These are phyloP conservation scores for Phylloscopus whistleri DNA, from an alignment of 2,113 vertebrate genomes.

Conservation along the genomic window DNA sequence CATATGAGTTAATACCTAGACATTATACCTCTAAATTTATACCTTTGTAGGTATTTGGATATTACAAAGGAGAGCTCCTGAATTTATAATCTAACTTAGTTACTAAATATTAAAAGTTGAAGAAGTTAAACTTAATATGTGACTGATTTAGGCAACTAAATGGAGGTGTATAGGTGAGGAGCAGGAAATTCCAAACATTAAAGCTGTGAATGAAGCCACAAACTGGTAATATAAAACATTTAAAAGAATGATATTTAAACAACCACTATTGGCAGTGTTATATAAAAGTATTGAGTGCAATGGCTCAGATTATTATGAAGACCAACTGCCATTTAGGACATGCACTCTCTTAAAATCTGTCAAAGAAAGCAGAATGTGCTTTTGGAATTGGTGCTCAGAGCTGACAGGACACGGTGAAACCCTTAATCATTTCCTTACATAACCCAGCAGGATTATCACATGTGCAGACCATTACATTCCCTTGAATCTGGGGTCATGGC, in stretches of 20 bases:
- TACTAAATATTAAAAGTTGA: not conserved
- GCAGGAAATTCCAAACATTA: not conserved
- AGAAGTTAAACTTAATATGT: not conserved
- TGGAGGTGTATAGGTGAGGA: not conserved
- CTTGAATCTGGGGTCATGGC: not conserved
- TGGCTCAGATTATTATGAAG: not conserved
- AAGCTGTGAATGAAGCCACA: not conserved
- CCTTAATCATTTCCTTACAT: conserved; percentile 10
- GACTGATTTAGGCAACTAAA: too few relatives aligned
- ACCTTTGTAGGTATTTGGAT: not conserved
- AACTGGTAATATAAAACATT: not conserved
- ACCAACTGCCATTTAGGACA: not conserved
- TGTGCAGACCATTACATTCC: not conserved
- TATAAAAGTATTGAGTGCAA: not conserved
- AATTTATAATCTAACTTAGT: not conserved
- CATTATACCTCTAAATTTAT: not conserved
- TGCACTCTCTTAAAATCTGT: not conserved
- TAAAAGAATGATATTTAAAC: not conserved
- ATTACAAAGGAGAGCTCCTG: not conserved
- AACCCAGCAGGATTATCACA: not conserved
- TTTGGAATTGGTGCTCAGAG: not conserved
- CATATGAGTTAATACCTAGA: not conserved
- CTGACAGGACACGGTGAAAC: not conserved
- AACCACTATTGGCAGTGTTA: not conserved
- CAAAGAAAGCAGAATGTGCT: not conserved